These are phyloP conservation scores for Euplexia lucipara DNA, from an alignment of 2,888 invertebrate species.

Conservation along the genomic window DNA sequence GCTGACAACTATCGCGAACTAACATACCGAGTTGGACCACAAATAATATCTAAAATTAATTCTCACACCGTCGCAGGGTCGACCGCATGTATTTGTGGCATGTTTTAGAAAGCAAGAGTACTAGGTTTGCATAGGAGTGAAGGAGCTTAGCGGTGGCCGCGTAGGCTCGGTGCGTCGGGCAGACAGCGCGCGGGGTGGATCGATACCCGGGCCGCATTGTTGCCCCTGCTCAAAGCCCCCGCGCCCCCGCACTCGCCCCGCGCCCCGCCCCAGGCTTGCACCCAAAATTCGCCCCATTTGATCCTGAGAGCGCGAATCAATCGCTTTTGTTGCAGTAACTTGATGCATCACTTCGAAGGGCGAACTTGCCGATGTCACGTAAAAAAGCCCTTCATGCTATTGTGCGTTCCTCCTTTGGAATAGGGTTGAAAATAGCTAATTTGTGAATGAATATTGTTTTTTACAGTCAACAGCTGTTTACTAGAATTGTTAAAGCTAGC, in stretches of 20 bases:
- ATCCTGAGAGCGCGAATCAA: slow-evolving; percentile 87
- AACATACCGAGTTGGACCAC: slow-evolving; percentile 34
- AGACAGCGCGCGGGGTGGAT: slow-evolving; percentile 84
- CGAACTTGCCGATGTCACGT: slow-evolving; percentile 59
- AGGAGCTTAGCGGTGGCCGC: slow-evolving; percentile 72
- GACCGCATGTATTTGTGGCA: slow-evolving; percentile 67
- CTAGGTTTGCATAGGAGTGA: slow-evolving; percentile 82
- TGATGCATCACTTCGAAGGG: slow-evolving; percentile 77
- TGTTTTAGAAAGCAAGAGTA: slow-evolving; percentile 85
- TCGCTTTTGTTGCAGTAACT: slow-evolving; percentile 88
- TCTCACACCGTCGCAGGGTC: slow-evolving; percentile 56
- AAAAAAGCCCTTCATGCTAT: slow-evolving; percentile 43
- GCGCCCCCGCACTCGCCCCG: slow-evolving; percentile 68
- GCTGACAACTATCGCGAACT: slow-evolving; percentile 41
- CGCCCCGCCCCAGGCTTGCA: slow-evolving; percentile 78
- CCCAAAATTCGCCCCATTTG: slow-evolving; percentile 89
- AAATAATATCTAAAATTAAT: slow-evolving; percentile 62
- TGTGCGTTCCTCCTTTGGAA: slow-evolving; percentile 43
- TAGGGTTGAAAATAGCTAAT: slow-evolving; percentile 48
- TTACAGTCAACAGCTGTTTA: slow-evolving; percentile 65
- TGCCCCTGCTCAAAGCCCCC: slow-evolving; percentile 77
- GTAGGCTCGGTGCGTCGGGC: slow-evolving; percentile 82
- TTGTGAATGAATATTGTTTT: slow-evolving; percentile 34
- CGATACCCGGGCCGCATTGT: slow-evolving; percentile 90
- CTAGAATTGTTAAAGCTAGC: slow-evolving; percentile 55